Base-by-base conservation (phyloP, 2,797 vertebrate genomes). In the Onychomys leucogaster region DNA sequence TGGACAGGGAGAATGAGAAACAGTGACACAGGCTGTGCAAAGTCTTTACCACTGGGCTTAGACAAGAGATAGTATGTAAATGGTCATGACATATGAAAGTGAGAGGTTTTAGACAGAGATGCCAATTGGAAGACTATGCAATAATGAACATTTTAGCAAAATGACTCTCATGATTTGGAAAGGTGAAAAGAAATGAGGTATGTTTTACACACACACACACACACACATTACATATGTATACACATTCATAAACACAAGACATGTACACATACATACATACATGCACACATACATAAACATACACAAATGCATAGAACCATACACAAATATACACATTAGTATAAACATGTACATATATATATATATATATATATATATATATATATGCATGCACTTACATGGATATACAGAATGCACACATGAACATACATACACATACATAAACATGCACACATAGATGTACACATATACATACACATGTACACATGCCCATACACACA, bases 81-180 rank as follows among this genome's bases (percentile, higher is more conserved):
- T 59, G 25, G 76, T n/a, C 4, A 75, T 29, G 8, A 83, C 32
- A 16, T 75, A 49, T 91, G 23, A 85, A 82, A 82, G 9, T n/a
- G 34, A 85, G 85, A 89, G 8, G 90, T 49, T 43, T 96, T 65
- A 63, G 21, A 80, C 0, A 49, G 7, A 25, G 49, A 59, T 75
- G 5, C 37, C 12, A 71, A 16, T 55, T 25, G 49, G 14, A 6
- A 91, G 19, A 27, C n/a, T 43, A 41, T 61, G 12, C 3, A 88
- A 97, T 71, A 75, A 34, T 46, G 14, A 90, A 65, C 77, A 75
- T 29, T 86, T 83, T 52, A 65, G 52, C 7, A 71, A 81, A 88
- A 84, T 86, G 76, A 11, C 14, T 90, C 13, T 90, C 13, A 21
- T 73, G 6, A 52, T n/a, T 90, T 6, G n/a, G 13, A 6, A 46